Conservation (phyloP, 2,113 vertebrate genomes). For the Mungos mungo region DNA sequence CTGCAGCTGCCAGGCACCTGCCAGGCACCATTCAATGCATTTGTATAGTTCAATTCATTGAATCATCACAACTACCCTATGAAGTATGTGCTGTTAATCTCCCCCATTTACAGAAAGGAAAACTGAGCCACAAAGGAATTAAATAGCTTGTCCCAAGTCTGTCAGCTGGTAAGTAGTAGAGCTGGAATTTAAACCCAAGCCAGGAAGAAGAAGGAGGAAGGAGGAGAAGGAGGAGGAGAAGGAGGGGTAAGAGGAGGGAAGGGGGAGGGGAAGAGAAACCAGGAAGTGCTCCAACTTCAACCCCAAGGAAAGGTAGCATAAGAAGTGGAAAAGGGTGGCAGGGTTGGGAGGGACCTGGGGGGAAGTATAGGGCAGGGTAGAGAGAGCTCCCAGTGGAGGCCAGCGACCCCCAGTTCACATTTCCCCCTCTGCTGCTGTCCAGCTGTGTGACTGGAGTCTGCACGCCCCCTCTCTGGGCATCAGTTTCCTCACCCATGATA, state of each 20-base stretch:
- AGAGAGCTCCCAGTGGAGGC: neutral
- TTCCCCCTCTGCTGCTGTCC: neutral
- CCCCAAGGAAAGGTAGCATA: neutral
- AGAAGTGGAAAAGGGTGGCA: neutral
- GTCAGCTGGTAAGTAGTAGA: neutral
- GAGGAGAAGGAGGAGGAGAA: too few species aligned
- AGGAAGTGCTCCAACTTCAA: neutral
- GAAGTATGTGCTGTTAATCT: too few species aligned
- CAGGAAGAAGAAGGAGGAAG: neutral
- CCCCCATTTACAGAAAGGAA: conserved; percentile 7
- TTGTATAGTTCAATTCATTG: neutral
- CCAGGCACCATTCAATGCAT: neutral
- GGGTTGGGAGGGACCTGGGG: too few species aligned
- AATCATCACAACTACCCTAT: neutral
- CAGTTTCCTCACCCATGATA: neutral
- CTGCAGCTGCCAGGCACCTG: too few species aligned
- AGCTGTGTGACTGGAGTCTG: neutral
- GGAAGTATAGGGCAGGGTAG: neutral
- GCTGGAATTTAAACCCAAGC: neutral
- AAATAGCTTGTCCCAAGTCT: neutral
- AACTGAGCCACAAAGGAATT: neutral
- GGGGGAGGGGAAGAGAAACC: neutral
- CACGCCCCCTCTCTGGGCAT: neutral
- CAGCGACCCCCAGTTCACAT: neutral
- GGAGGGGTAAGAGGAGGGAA: too few species aligned